Conservation (phyloP, 1,140 invertebrate species). For the Microplitis demolitor region DNA sequence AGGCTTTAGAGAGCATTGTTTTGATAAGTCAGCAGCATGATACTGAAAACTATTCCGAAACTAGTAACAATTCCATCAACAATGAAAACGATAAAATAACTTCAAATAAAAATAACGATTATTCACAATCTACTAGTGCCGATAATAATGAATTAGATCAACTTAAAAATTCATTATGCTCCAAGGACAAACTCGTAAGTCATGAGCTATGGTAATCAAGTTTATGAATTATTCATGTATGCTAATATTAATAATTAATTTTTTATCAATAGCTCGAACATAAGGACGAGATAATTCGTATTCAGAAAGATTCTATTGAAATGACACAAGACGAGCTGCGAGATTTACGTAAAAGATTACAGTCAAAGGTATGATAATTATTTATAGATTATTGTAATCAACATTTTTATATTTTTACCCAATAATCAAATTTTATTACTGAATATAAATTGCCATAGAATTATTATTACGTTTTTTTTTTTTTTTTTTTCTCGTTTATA, state of each 20-base stretch:
- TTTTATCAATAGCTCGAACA: conserved; percentile 46
- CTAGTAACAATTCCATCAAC: neutral
- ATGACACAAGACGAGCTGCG: conserved; percentile 51
- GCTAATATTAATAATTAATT: conserved; percentile 5
- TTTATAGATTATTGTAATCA: neutral
- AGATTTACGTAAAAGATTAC: conserved; percentile 49
- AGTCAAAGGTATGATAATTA: conserved; percentile 47
- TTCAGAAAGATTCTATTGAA: conserved; percentile 52
- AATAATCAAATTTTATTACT: no score
- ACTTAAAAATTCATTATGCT: conserved; percentile 42
- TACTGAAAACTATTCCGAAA: neutral
- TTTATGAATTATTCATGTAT: neutral
- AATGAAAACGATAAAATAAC: neutral
- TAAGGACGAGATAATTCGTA: conserved; percentile 53
- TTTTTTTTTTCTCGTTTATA: conserved; percentile 4
- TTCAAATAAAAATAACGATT: conserved; percentile 14
- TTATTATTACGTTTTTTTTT: neutral
- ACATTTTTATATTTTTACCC: neutral
- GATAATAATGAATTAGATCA: conserved; percentile 43
- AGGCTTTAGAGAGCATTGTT: conserved; percentile 48
- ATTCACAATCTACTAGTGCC: neutral
- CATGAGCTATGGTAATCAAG: neutral
- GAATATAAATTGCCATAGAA: neutral
- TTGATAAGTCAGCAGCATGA: conserved; percentile 28
- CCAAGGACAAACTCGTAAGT: conserved; percentile 56